Conservation (phyloP, 2,113 vertebrate species). For the Ramphastos sulfuratus region DNA sequence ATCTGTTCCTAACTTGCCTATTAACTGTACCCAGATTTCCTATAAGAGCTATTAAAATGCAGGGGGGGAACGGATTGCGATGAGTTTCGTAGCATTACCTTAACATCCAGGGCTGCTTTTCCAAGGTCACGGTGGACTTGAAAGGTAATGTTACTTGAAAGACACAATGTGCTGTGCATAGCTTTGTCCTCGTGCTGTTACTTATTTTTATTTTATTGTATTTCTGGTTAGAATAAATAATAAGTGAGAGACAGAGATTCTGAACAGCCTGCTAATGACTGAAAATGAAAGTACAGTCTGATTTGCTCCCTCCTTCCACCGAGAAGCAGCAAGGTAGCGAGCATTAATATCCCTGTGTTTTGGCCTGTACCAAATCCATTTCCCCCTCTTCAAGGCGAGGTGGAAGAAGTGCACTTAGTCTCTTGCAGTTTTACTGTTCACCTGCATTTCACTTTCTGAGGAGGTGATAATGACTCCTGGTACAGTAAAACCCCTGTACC, state of each 20-base stretch:
- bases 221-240: conserved; percentile 43
- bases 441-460: conserved; percentile 35
- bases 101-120: neutral
- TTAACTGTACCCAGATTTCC: neutral
- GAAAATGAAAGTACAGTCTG: conserved; percentile 4
- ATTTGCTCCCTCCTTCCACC: neutral
- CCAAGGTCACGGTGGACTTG: conserved; percentile 32
- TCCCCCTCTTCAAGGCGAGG: neutral
- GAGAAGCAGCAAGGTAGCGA: neutral
- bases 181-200: neutral
- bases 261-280: conserved; percentile 30
- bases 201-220: conserved; percentile 16
- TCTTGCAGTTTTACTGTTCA: neutral
- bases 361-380: conserved; percentile 56
- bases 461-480: neutral
- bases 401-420: neutral
- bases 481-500: neutral
- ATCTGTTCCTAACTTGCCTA: neutral
- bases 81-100: neutral
- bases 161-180: neutral
- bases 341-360: neutral
- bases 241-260: neutral
- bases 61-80: conserved; percentile 5
- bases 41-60: conserved; percentile 4
- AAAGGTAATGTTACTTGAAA: conserved; percentile 2